Evolutionary conservation across 2,888 invertebrate species (phyloP).

Genomic region (Philaethria dido): DNA sequence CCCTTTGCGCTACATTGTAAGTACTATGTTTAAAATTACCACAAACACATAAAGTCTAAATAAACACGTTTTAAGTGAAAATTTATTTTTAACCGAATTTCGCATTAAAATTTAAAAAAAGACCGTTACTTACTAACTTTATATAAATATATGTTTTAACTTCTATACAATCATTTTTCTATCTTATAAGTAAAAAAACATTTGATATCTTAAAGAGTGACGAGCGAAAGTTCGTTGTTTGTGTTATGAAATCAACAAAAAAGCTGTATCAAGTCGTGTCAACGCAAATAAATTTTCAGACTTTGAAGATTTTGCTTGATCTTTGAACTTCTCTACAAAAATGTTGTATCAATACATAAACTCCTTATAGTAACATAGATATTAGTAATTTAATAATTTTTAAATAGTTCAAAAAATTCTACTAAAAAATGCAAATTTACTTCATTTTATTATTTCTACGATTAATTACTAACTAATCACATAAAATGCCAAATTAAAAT

Average conservation of each 20-base stretch:
- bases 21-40: constrained; percentile 51
- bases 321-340: background rate
- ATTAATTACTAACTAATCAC: background rate
- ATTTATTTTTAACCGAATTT: background rate
- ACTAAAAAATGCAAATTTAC: no score
- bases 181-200: background rate
- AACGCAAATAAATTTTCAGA: constrained; percentile 7
- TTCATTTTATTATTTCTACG: background rate
- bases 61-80: constrained; percentile 2
- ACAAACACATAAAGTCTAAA: background rate
- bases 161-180: background rate
- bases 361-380: background rate
- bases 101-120: no score
- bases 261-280: constrained; percentile 2
- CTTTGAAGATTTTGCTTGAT: background rate
- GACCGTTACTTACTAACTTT: no score
- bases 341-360: background rate
- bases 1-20: constrained; percentile 81
- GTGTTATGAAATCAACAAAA: constrained; percentile 2
- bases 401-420: background rate
- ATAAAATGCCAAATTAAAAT: background rate
- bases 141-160: no score
- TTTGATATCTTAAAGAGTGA: background rate
- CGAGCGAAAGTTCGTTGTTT: constrained; percentile 8
- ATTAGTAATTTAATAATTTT: background rate